phyloP scores from a whole-genome alignment of 2,113 vertebrate genomes.

The Plotosus lineatus region DNA sequence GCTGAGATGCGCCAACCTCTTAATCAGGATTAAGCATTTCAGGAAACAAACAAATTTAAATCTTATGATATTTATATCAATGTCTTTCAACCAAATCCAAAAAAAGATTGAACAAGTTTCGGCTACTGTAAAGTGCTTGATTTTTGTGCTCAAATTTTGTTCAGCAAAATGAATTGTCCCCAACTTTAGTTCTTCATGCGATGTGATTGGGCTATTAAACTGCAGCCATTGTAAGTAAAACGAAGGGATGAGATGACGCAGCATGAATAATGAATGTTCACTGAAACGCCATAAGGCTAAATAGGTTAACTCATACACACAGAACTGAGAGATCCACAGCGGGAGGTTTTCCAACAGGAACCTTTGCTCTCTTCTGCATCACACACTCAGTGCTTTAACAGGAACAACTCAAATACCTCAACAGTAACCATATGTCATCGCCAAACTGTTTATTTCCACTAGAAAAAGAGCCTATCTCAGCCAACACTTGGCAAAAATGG shows the following conservation, averaged over 20 bases:
- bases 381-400: neutral
- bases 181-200: neutral
- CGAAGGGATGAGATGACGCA: slow-evolving; percentile 48
- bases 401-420: neutral
- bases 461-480: too few relatives aligned
- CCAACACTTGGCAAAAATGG: too few relatives aligned
- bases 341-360: neutral
- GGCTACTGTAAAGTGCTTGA: neutral
- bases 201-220: slow-evolving; percentile 37
- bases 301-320: slow-evolving; percentile 1
- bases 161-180: neutral
- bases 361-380: neutral
- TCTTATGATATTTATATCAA: too few relatives aligned
- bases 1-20: too few relatives aligned
- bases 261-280: slow-evolving; percentile 47
- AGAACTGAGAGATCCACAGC: neutral
- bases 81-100: neutral
- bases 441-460: too few relatives aligned
- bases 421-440: neutral
- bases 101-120: neutral
- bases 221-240: slow-evolving; percentile 49
- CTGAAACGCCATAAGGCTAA: slow-evolving; percentile 28
- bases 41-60: too few relatives aligned
- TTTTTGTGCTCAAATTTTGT: neutral
- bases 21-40: too few relatives aligned